phyloP scores from a whole-genome alignment of 1,140 invertebrate genomes.

The Nomia melanderi region DNA sequence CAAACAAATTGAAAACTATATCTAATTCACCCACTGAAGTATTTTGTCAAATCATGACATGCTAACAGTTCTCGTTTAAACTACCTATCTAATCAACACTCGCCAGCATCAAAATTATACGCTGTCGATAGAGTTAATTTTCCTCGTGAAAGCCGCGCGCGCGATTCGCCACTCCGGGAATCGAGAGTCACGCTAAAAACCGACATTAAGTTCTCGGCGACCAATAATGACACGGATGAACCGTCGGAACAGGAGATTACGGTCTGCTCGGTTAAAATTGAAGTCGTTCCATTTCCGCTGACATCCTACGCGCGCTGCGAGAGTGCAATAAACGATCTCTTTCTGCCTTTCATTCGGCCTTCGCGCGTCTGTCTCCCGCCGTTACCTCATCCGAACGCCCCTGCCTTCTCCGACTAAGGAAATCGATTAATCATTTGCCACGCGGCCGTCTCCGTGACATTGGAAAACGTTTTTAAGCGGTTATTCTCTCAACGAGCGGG shows the following conservation, averaged over 20 bases:
- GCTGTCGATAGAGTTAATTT: no score
- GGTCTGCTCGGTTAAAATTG: neutral
- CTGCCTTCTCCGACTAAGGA: neutral
- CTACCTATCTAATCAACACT: no score
- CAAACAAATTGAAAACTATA: no score
- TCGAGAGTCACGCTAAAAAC: neutral
- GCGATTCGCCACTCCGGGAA: neutral
- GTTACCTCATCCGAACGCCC: neutral
- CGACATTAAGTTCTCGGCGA: neutral
- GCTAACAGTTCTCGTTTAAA: no score
- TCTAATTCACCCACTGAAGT: no score
- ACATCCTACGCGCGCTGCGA: slow-evolving; percentile 12
- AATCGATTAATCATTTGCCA: slow-evolving; percentile 39
- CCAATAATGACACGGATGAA: neutral
- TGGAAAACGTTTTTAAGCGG: slow-evolving; percentile 40
- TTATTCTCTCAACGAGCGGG: slow-evolving; percentile 19
- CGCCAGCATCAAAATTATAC: no score
- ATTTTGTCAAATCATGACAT: no score
- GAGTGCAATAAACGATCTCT: neutral
- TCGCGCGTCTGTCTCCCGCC: neutral
- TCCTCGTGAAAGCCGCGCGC: no score
- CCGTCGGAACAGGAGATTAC: neutral
- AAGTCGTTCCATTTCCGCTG: neutral
- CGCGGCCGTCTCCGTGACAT: slow-evolving; percentile 18
- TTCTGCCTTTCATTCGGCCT: slow-evolving; percentile 30